Evolutionary conservation across 35 echinoderm and acorn worm genomes (phyloP).

Genomic region (Heliocidaris tuberculata): DNA sequence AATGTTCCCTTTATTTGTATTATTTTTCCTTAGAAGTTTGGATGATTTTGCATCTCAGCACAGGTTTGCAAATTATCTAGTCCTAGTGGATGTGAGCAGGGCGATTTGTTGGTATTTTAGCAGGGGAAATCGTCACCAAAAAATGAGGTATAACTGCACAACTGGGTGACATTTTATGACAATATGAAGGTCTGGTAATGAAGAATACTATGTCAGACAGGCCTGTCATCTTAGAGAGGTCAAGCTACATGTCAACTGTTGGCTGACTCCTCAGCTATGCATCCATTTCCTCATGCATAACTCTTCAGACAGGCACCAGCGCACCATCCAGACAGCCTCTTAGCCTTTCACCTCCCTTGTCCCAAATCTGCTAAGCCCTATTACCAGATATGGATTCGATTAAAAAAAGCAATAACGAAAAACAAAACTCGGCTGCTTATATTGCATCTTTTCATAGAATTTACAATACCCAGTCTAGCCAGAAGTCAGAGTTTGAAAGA

Average conservation of each 20-base stretch:
- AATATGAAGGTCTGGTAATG: background rate
- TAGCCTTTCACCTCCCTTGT: background rate
- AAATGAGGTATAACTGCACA: too few relatives aligned
- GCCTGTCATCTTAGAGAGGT: background rate
- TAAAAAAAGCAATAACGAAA: background rate
- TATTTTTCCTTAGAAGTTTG: too few relatives aligned
- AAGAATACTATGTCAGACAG: background rate
- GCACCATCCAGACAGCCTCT: background rate
- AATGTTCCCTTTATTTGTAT: too few relatives aligned
- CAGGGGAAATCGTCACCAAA: too few relatives aligned
- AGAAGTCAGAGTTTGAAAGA: background rate
- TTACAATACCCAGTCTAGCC: background rate
- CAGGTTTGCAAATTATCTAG: too few relatives aligned
- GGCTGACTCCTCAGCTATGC: background rate
- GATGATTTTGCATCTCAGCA: too few relatives aligned
- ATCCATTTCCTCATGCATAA: background rate
- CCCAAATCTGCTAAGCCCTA: background rate
- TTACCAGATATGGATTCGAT: background rate
- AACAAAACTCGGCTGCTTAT: too few relatives aligned
- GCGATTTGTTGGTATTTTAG: too few relatives aligned
- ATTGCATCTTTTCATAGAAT: background rate
- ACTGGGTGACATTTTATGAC: background rate
- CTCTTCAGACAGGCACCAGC: background rate
- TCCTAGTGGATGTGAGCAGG: too few relatives aligned
- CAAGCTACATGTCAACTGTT: background rate